phyloP scores from a whole-genome alignment of 2,113 vertebrate species.

The Rhipidura dahli region DNA sequence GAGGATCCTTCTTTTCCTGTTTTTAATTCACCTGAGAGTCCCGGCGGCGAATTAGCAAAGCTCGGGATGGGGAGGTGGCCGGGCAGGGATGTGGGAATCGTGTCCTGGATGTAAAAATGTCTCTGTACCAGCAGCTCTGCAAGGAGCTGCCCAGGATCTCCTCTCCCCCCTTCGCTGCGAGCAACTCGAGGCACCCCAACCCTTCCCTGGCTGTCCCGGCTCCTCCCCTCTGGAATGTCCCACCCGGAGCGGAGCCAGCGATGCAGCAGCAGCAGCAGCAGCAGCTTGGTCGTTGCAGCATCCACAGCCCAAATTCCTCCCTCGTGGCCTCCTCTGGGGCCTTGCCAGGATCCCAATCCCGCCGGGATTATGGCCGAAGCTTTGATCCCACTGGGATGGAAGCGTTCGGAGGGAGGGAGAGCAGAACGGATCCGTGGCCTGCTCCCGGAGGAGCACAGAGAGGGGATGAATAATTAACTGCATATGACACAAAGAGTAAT shows the following conservation, averaged over 20 bases:
- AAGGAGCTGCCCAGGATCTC: neutral
- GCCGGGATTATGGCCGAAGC: rapidly evolving
- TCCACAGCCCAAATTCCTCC: neutral
- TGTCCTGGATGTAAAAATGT: neutral
- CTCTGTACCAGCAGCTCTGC: rapidly evolving
- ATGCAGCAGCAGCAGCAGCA: no score
- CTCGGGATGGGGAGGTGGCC: neutral
- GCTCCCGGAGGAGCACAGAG: neutral
- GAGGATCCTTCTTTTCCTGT: neutral
- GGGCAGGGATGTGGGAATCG: neutral
- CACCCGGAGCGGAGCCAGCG: no score
- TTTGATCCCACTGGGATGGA: rapidly evolving
- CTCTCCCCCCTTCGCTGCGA: neutral
- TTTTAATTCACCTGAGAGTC: neutral
- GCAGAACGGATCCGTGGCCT: neutral
- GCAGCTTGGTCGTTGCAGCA: neutral
- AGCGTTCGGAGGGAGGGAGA: neutral
- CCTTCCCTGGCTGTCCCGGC: neutral
- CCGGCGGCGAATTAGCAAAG: neutral
- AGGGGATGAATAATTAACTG: constrained; percentile 71
- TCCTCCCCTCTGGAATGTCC: neutral
- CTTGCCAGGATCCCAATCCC: neutral
- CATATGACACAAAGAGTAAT: constrained; percentile 39
- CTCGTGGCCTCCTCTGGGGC: neutral
- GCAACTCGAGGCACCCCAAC: neutral